Percentiles rank a stretch among this genome's conserved stretches.
Conservation (phyloP, 2,113 vertebrate genomes). For the Trichomycterus rosablanca region DNA sequence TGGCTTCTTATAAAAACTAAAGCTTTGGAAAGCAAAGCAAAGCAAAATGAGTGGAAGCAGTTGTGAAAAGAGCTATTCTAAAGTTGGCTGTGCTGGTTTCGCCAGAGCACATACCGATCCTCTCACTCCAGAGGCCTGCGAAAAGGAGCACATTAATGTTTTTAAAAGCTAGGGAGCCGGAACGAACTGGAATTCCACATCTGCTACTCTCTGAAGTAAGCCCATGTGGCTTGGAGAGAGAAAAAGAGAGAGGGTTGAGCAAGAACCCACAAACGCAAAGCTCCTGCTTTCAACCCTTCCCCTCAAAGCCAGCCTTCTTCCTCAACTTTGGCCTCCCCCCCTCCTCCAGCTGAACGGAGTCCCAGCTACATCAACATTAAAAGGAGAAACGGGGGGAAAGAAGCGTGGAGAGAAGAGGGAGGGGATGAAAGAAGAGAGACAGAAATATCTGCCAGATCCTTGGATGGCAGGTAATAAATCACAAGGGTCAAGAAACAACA, state of each 20-base stretch:
- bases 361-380: slow-evolving; percentile 62
- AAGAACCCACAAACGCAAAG: slow-evolving; percentile 16
- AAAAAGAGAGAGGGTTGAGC: background rate
- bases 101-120: slow-evolving; percentile 36
- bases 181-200: slow-evolving; percentile 68
- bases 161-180: slow-evolving; percentile 49
- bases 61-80: background rate
- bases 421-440: slow-evolving; percentile 48
- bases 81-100: background rate
- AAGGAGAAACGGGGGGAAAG: slow-evolving; percentile 26
- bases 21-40: background rate
- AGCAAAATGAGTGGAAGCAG: background rate
- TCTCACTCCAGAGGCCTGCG: slow-evolving; percentile 53
- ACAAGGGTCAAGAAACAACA: slow-evolving; percentile 58
- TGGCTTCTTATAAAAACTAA: too few relatives aligned
- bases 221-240: slow-evolving; percentile 55
- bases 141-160: slow-evolving; percentile 55
- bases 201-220: slow-evolving; percentile 71
- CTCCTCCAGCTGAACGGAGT: slow-evolving; percentile 44
- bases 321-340: slow-evolving; percentile 23
- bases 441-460: slow-evolving; percentile 53
- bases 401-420: slow-evolving; percentile 19
- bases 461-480: slow-evolving; percentile 64
- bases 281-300: slow-evolving; percentile 50
- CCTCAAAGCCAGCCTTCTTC: slow-evolving; percentile 43